Evolutionary conservation across 2,797 vertebrate species (phyloP), one percentile per base, ranked within the genome.

Genomic region (Arctocebus calabarensis): DNA sequence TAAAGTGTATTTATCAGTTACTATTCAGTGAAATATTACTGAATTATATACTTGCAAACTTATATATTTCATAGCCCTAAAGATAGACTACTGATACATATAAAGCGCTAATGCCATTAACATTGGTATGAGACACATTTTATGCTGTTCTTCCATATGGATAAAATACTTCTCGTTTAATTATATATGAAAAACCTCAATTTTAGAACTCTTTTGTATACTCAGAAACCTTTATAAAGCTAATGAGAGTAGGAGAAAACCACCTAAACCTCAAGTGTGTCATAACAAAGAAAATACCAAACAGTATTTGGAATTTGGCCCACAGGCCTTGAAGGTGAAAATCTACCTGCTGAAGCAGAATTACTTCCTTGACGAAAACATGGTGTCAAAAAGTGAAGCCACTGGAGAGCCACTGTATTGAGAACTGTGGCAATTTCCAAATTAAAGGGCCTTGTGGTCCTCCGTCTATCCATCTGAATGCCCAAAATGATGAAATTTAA

Each of bases 1-100:
- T 22, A 88, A 93, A n/a, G n/a, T n/a, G 48, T 86, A 95, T 85
- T 78, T 94, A 93, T 92, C 82, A 90, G 84, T 57, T 84, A 40
- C 5, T 40, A 40, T 40, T 40, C 16, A 87, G n/a, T 68, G 71
- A 92, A 83, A 79, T 91, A 77, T 75, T 75, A 77, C 23, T 55
- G 45, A 73, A 43, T 88, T 25, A 55, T 71, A 81, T 84, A 66
- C n/a, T 75, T 5, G 23, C 11, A 81, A 91, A 90, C 34, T 40
- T 71, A 92, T 2, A 92, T 3, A 93, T 66, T 79, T 64, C 57
- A 83, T 32, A 84, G 8, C 48, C 23, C 27, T 92, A 57, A 90
- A 68, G 61, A 40, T 14, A 82, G 40, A 88, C 5, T 84, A 40
- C 22, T 62, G 78, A 74, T 77, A 87, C 27, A 71, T 66, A 40